Evolutionary conservation across 2,888 invertebrate species (phyloP), one percentile per base, ranked within the genome.

Genomic region (Tigriopus californicus): DNA sequence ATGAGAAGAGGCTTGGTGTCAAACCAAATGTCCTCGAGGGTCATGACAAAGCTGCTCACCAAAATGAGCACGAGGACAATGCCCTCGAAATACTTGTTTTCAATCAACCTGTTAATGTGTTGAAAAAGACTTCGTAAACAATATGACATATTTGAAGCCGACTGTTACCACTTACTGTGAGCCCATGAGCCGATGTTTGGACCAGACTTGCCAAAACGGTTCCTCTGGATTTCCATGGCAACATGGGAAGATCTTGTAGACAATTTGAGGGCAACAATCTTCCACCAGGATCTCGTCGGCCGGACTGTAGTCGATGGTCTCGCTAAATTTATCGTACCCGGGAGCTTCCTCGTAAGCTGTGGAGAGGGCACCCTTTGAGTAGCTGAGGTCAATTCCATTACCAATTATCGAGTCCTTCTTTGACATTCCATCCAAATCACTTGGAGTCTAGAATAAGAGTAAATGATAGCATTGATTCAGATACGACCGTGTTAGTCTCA

Each of bases 171-270:
- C 33, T 18, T 52, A 57, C 57, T 47, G 42, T 22, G 18, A 41
- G 13, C 22, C 47, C 75, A 90, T 88, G 70, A 86, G 81, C 70
- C 95, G 79, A 65, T 91, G 77, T 73, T 85, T 85, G 67, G 85
- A 88, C 91, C 92, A 95, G 66, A 85, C 85, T 72, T 88, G 85
- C 84, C 92, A 92, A 73, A 91, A 86, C 10, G 86, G 87, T 53
- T 90, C 86, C 68, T 91, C 88, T 64, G 89, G 87, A 67, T 89
- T 88, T 60, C 89, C 88, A 64, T 87, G 84, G 69, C 89, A 76
- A 72, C 88, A 84, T 61, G 89, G 89, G 72, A 89, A 88, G 70
- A 80, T 80, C 67, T 80, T 81, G 71, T 89, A 89, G 71, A 87
- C 89, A 62, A 81, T 79, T 25, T 51, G 22, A 25, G 59, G 59